Conservation (phyloP, 92 coral and sea anemone genomes). For the Zoanthus sociatus region DNA sequence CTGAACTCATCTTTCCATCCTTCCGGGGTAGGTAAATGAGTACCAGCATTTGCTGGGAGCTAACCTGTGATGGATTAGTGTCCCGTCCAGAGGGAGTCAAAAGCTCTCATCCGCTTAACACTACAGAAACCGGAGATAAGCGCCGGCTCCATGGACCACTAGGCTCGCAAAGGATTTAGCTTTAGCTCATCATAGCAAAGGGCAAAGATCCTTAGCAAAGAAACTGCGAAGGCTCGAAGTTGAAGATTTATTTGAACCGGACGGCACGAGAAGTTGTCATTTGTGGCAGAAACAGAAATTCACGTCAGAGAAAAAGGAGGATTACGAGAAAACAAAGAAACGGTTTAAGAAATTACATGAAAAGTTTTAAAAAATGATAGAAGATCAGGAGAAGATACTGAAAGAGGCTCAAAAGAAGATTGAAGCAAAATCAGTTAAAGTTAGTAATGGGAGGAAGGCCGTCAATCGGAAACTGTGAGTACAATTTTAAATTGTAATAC, state of each 20-base stretch:
- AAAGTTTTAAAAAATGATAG: neutral
- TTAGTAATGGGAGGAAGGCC: neutral
- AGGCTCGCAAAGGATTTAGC: no score
- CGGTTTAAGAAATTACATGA: neutral
- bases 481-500: slow-evolving; percentile 9
- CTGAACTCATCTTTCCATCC: no score
- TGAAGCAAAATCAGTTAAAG: neutral
- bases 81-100: no score
- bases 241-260: neutral
- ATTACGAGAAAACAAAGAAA: slow-evolving; percentile 4
- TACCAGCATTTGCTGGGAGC: no score
- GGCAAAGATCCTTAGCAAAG: neutral
- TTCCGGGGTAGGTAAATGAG: no score
- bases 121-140: no score
- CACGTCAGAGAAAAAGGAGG: slow-evolving; percentile 16
- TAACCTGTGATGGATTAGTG: no score
- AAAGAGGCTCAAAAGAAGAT: slow-evolving; percentile 11
- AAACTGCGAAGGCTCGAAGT: neutral
- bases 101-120: no score
- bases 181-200: neutral
- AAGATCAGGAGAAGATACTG: slow-evolving; percentile 14
- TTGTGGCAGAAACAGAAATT: slow-evolving; percentile 16
- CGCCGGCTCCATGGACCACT: no score
- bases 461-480: slow-evolving; percentile 22
- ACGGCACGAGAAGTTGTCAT: slow-evolving; percentile 9